Percentiles rank a stretch among this genome's conserved stretches.
Conservation (phyloP, 2,888 invertebrate species). For the Holacanthella duospinosa region DNA sequence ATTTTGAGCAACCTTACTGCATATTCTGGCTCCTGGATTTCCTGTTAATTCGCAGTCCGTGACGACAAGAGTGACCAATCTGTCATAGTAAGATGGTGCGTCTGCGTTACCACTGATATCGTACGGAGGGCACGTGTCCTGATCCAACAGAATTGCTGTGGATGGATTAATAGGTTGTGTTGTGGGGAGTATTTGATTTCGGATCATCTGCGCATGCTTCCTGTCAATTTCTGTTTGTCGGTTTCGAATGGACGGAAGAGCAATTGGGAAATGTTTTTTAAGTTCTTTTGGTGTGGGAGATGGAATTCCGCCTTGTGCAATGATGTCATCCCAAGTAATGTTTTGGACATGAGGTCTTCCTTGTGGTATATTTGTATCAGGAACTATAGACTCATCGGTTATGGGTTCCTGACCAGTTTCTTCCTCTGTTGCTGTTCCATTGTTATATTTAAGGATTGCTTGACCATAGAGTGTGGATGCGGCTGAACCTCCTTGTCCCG, state of each 20-base stretch:
- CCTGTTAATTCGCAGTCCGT: not conserved
- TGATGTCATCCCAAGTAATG: conserved; percentile 3
- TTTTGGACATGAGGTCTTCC: conserved; percentile 14
- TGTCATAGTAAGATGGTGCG: not conserved
- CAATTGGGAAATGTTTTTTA: not conserved
- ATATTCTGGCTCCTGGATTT: too few relatives aligned
- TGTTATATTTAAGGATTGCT: not conserved
- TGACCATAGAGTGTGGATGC: not conserved
- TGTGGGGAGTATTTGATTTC: not conserved
- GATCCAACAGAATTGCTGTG: not conserved
- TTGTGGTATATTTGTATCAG: not conserved
- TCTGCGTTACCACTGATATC: not conserved
- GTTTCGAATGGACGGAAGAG: not conserved
- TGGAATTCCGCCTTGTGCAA: not conserved
- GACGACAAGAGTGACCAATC: not conserved
- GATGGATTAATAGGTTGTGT: not conserved
- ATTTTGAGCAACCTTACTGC: too few relatives aligned
- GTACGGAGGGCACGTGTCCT: not conserved
- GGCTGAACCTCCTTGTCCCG: not conserved
- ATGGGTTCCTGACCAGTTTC: not conserved
- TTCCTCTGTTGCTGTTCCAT: not conserved
- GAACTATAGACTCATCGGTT: too few relatives aligned
- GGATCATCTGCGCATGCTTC: not conserved
- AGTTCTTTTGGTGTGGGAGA: not conserved
- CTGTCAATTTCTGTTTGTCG: not conserved